Conservation (phyloP, 1,140 invertebrate genomes). For the Vanessa tameamea region DNA sequence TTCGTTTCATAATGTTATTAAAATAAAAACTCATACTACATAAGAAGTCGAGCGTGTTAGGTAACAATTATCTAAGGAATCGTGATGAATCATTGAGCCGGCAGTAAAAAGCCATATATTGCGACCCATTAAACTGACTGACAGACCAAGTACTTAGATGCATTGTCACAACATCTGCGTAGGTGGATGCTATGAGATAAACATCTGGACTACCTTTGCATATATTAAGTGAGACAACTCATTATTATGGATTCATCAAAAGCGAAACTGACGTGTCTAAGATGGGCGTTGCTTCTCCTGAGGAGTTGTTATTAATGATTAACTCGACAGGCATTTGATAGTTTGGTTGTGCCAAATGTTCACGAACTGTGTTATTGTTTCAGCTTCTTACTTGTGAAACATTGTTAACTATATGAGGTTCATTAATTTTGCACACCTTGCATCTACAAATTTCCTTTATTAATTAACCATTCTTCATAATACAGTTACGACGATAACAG, state of each 20-base stretch:
- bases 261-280: constrained; percentile 46
- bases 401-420: neutral
- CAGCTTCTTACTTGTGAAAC: constrained; percentile 1
- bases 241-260: constrained; percentile 56
- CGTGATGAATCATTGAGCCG: constrained; percentile 24
- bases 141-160: constrained; percentile 31
- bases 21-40: neutral
- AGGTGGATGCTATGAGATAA: constrained; percentile 48
- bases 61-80: constrained; percentile 14
- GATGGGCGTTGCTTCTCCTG: constrained; percentile 52
- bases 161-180: constrained; percentile 49
- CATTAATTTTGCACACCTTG: neutral
- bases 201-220: constrained; percentile 51
- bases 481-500: neutral
- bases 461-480: neutral
- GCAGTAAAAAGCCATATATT: constrained; percentile 26
- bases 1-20: neutral
- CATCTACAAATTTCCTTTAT: neutral
- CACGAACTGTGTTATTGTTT: constrained; percentile 22
- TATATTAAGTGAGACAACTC: constrained; percentile 47
- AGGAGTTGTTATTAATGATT: constrained; percentile 54
- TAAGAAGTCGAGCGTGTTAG: constrained; percentile 4
- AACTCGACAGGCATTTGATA: constrained; percentile 50
- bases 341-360: constrained; percentile 47
- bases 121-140: constrained; percentile 29